Conservation (phyloP, 2,888 invertebrate species). For the Macaria notata region DNA sequence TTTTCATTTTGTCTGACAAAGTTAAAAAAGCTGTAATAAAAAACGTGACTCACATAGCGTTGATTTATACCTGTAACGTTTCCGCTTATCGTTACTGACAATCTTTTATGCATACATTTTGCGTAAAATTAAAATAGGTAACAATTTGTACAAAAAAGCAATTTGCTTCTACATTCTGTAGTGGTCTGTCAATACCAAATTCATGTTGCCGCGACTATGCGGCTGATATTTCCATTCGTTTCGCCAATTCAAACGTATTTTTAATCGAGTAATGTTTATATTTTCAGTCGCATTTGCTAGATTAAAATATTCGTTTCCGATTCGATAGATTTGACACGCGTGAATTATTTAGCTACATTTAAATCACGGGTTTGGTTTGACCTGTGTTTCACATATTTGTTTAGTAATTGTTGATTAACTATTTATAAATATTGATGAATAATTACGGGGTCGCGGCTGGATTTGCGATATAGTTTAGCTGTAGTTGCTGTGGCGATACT, state of each 20-base stretch:
- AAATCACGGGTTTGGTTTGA: not conserved
- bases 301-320: constrained; percentile 39
- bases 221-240: constrained; percentile 43
- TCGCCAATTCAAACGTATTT: constrained; percentile 35
- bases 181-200: constrained; percentile 40
- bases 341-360: constrained; percentile 12
- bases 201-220: constrained; percentile 33
- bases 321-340: constrained; percentile 6
- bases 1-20: too few species aligned
- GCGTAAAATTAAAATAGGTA: constrained; percentile 24
- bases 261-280: constrained; percentile 25
- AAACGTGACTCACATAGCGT: too few species aligned
- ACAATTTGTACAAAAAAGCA: constrained; percentile 36
- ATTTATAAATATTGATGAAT: too few species aligned
- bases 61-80: not conserved
- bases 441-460: too few species aligned
- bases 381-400: too few species aligned
- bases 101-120: constrained; percentile 12
- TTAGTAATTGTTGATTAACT: too few species aligned
- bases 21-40: too few species aligned
- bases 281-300: constrained; percentile 35
- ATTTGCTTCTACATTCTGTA: constrained; percentile 34
- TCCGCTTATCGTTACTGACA: constrained; percentile 8
- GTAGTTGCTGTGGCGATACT: too few species aligned
- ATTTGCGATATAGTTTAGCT: too few species aligned